Percentiles rank a stretch among this genome's conserved stretches.
These are phyloP conservation scores for Cyanoderma ruficeps DNA, from an alignment of 2,113 vertebrate species.

Conservation along the genomic window DNA sequence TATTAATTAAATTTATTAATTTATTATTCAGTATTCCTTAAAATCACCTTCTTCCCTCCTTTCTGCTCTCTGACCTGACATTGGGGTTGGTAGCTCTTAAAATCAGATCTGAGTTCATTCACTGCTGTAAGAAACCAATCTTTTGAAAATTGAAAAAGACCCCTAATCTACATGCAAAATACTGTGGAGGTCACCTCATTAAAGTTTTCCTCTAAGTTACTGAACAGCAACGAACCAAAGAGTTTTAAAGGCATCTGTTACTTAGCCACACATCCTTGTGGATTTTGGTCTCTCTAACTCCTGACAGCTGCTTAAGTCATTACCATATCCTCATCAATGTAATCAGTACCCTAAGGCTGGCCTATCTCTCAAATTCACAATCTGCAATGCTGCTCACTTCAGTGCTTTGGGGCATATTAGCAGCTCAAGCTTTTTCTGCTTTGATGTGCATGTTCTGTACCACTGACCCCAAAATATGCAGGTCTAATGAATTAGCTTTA, in stretches of 20 bases:
- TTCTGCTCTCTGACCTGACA: not conserved
- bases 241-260: slow-evolving; percentile 53
- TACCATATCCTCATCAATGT: slow-evolving; percentile 60
- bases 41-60: not conserved
- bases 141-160: not conserved
- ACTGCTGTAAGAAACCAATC: not conserved
- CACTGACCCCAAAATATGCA: slow-evolving; percentile 75
- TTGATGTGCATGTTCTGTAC: slow-evolving; percentile 72
- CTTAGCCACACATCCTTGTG: slow-evolving; percentile 37
- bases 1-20: not conserved
- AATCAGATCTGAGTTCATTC: not conserved
- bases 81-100: not conserved
- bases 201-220: slow-evolving; percentile 37
- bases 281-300: slow-evolving; percentile 42
- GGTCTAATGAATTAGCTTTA: slow-evolving; percentile 78
- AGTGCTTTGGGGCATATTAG: slow-evolving; percentile 70
- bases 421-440: slow-evolving; percentile 70
- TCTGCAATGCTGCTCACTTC: slow-evolving; percentile 63
- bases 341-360: slow-evolving; percentile 67
- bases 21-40: not conserved
- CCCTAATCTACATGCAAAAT: not conserved
- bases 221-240: slow-evolving; percentile 35
- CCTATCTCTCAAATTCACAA: slow-evolving; percentile 56
- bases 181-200: slow-evolving; percentile 33
- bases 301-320: slow-evolving; percentile 65